phyloP scores from a whole-genome alignment of 1,140 invertebrate species.

The Pentalonia nigronervosa region DNA sequence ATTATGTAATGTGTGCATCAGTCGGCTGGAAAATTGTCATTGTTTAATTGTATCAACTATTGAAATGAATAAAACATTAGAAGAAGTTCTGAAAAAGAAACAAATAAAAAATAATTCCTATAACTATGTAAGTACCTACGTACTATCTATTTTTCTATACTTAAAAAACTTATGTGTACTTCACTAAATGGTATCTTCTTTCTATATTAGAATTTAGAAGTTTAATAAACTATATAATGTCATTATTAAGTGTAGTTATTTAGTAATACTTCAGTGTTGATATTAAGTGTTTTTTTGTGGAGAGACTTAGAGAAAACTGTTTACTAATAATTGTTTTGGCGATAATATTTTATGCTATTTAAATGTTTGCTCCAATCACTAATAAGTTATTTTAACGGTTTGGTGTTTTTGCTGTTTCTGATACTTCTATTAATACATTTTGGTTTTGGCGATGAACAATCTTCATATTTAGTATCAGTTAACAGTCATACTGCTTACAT shows the following conservation, averaged over 20 bases:
- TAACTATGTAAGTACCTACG: conserved; percentile 27
- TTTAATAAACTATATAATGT: neutral
- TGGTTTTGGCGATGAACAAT: too few relatives aligned
- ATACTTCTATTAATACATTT: too few relatives aligned
- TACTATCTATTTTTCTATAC: neutral
- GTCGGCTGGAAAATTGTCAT: conserved; percentile 50
- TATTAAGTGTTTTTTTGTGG: too few relatives aligned
- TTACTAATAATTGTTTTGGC: too few relatives aligned
- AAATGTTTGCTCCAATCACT: too few relatives aligned
- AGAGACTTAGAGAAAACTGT: too few relatives aligned
- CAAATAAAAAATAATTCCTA: conserved; percentile 53
- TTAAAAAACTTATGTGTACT: neutral
- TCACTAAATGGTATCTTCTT: neutral
- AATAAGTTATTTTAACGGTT: too few relatives aligned
- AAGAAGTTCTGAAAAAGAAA: conserved; percentile 46
- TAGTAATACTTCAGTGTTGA: neutral
- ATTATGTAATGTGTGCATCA: conserved; percentile 38
- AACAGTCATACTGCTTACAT: too few relatives aligned
- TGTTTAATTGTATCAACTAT: conserved; percentile 41
- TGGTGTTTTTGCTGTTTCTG: too few relatives aligned
- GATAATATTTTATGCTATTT: too few relatives aligned
- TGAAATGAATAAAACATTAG: conserved; percentile 55
- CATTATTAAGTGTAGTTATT: neutral
- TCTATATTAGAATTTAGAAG: neutral
- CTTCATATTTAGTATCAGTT: too few relatives aligned